Evolutionary conservation across 2,888 invertebrate genomes (phyloP).

Genomic region (Zygogramma bicolorata): DNA sequence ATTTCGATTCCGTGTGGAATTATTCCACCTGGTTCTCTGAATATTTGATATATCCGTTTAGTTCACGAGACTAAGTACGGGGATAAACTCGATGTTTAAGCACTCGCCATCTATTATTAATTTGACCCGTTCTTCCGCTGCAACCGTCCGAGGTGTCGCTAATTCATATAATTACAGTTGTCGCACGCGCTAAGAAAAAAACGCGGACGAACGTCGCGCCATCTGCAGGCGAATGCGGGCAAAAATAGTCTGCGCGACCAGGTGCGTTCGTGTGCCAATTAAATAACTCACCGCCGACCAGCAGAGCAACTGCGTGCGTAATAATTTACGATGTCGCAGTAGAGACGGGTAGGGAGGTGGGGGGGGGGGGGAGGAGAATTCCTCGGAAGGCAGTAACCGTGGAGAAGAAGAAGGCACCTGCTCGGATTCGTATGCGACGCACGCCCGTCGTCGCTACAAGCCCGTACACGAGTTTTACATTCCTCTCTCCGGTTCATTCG

Average conservation of each 20-base stretch:
- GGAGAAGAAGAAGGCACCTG: constrained; percentile 2
- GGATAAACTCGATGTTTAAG: no score
- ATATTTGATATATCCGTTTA: no score
- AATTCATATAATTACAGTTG: no score
- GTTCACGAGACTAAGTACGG: no score
- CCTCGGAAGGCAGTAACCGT: background rate
- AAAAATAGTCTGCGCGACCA: background rate
- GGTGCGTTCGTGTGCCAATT: background rate
- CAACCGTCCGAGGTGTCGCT: no score
- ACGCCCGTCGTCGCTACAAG: background rate
- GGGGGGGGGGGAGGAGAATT: background rate
- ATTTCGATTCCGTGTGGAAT: no score
- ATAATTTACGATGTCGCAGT: background rate
- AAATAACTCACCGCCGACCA: background rate
- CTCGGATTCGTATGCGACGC: background rate
- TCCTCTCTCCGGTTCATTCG: background rate
- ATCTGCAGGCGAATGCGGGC: background rate
- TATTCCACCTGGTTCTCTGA: no score
- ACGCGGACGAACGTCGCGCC: background rate
- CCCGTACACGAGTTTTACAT: background rate
- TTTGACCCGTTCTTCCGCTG: no score
- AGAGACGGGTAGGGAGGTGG: no score
- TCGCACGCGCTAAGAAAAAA: no score
- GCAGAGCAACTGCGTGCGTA: background rate
- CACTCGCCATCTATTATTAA: no score